Percentiles rank a stretch among this genome's conserved stretches.
Evolutionary conservation across 2,797 vertebrate species (phyloP).

Genomic region (Hypotaenidia philippensis): DNA sequence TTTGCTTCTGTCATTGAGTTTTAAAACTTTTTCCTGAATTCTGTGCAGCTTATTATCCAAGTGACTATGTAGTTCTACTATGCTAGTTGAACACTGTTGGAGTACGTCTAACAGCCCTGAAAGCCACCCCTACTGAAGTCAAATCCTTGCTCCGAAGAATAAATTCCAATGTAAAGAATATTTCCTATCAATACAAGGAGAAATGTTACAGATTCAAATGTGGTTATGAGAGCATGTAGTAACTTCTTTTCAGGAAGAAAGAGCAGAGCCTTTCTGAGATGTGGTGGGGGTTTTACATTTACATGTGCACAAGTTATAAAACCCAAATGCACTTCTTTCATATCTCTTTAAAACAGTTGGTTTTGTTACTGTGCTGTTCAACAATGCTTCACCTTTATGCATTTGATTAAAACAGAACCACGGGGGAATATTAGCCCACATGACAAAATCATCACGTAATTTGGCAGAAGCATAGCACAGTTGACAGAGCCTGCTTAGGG

Average conservation of each 20-base stretch:
- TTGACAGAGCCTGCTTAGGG: slow-evolving; percentile 64
- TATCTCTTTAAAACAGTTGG: not conserved
- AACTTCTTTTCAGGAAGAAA: not conserved
- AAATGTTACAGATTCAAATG: not conserved
- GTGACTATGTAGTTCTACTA: not conserved
- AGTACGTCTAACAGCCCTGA: not conserved
- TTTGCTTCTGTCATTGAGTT: not conserved
- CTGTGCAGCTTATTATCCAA: not conserved
- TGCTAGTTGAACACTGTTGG: not conserved
- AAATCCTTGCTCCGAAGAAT: not conserved
- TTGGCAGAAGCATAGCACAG: slow-evolving; percentile 62
- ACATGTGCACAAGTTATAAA: not conserved
- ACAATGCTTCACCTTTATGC: slow-evolving; percentile 4
- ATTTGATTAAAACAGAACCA: slow-evolving; percentile 62
- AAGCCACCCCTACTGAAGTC: not conserved
- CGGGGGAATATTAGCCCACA: slow-evolving; percentile 42
- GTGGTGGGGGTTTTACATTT: not conserved
- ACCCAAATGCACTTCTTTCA: not conserved
- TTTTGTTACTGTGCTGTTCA: not conserved
- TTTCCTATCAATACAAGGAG: fast-evolving
- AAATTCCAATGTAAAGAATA: not conserved
- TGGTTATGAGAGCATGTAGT: not conserved
- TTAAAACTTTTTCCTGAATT: not conserved
- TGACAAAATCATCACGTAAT: slow-evolving; percentile 71
- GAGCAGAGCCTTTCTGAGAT: not conserved